Evolutionary conservation across 2,113 vertebrate genomes (phyloP).

Genomic region (Thunnus thynnus): DNA sequence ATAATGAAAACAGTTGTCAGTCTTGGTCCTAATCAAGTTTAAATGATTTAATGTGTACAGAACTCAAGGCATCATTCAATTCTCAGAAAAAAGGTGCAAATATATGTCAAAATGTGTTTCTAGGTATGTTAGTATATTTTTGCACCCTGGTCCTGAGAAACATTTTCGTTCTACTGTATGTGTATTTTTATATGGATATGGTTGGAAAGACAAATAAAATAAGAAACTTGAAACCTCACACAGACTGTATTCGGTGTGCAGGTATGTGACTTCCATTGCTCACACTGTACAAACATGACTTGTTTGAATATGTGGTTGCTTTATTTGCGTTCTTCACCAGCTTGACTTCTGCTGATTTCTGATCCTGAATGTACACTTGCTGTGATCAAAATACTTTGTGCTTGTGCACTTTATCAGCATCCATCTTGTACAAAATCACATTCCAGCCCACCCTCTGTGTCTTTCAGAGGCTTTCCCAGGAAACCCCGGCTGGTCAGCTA

Average conservation of each 20-base stretch:
- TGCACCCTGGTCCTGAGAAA: too few relatives aligned
- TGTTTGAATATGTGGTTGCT: slow-evolving; percentile 39
- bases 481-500: slow-evolving; percentile 31
- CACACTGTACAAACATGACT: neutral
- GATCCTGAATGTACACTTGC: neutral
- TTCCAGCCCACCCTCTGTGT: neutral
- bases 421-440: neutral
- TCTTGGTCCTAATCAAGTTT: neutral
- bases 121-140: too few relatives aligned
- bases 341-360: neutral
- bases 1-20: neutral
- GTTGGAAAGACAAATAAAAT: too few relatives aligned
- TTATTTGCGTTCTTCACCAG: slow-evolving; percentile 32
- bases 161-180: too few relatives aligned
- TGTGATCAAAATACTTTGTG: neutral
- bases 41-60: too few relatives aligned
- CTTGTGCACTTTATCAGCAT: neutral
- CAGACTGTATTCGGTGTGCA: neutral
- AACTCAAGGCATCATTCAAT: neutral
- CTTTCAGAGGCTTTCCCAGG: neutral
- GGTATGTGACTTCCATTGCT: neutral
- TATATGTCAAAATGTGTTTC: too few relatives aligned
- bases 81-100: neutral
- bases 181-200: too few relatives aligned
- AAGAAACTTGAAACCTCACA: neutral